Evolutionary conservation across 2,113 vertebrate genomes (phyloP), one percentile per base, ranked within the genome.

Genomic region (Globicephala melas): DNA sequence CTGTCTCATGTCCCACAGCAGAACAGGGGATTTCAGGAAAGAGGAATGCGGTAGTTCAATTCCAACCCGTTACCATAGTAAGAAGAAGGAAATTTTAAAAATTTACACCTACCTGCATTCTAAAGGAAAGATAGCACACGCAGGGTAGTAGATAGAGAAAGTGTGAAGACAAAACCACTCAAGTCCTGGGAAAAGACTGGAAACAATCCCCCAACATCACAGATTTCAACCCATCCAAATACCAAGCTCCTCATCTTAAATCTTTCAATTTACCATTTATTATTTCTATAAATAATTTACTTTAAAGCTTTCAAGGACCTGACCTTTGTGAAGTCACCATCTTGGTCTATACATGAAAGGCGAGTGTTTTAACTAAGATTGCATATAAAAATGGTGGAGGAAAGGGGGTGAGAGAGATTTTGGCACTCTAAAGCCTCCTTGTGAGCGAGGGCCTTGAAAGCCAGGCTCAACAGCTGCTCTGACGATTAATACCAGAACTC

Each of bases 281-380:
- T 93, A 84, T 88, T 91, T 47, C 31, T 95, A 92, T 89, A 97
- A 97, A 71, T 71, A 79, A 97, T 79, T 95, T 50, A 87, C 76
- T 94, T 92, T 65, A 94, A 92, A 96, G 89, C 53, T 97, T 82
- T 60, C 81, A 94, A 93, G 41, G 33, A 95, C 60, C 93, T 96
- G 89, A 98, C 58, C 91, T 95, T 84, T 82, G 76, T 97, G 96
- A 97, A 98, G 50, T 97, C 76, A 96, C 63, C 12, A 8, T 0
- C 93, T 97, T 98, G 95, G 90, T 95, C 89, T 88, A 20, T 62
- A 97, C 76, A 90, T 88, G 41, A 97, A 98, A 98, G 65, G 28
- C 41, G 94, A 94, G 26, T 79, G 76, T 93, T 98, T 81, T 77
- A 84, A 89, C 74, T 97, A 97, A 97, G 97, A 98, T 89, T 92